A percentile compares a stretch with the other conserved stretches of the same genome.
These are phyloP conservation scores for Tanypteryx hageni DNA, from an alignment of 2,888 invertebrate species.

Conservation along the genomic window DNA sequence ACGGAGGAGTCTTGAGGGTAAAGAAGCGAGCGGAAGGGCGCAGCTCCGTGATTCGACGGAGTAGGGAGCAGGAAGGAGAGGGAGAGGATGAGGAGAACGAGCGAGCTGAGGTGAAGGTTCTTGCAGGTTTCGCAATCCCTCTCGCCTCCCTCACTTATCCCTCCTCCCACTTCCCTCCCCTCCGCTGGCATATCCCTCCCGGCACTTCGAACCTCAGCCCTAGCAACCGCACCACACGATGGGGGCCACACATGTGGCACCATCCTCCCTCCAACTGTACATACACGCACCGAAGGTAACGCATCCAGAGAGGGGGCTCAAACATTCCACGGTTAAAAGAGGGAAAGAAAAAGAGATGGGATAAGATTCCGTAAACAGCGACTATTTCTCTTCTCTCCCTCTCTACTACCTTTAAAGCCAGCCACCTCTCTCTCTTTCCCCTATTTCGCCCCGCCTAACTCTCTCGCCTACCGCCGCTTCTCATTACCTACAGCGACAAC, in stretches of 20 bases:
- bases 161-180: not conserved
- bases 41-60: too few species aligned
- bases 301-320: not conserved
- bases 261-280: too few species aligned
- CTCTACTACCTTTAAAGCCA: not conserved
- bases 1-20: too few species aligned
- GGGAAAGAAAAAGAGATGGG: not conserved
- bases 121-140: not conserved
- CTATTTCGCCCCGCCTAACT: too few species aligned
- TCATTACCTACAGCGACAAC: not conserved
- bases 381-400: not conserved
- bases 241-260: too few species aligned
- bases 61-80: not conserved
- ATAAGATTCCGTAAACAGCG: conserved; percentile 3
- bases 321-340: not conserved
- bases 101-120: not conserved
- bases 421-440: too few species aligned
- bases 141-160: too few species aligned
- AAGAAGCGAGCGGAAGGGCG: too few species aligned
- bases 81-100: not conserved
- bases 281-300: not conserved
- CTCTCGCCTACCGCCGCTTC: not conserved
- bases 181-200: not conserved
- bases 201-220: not conserved
- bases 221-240: not conserved